Evolutionary conservation across 2,888 invertebrate genomes (phyloP), one percentile per base, ranked within the genome.

Genomic region (Chrysolina haemoptera): DNA sequence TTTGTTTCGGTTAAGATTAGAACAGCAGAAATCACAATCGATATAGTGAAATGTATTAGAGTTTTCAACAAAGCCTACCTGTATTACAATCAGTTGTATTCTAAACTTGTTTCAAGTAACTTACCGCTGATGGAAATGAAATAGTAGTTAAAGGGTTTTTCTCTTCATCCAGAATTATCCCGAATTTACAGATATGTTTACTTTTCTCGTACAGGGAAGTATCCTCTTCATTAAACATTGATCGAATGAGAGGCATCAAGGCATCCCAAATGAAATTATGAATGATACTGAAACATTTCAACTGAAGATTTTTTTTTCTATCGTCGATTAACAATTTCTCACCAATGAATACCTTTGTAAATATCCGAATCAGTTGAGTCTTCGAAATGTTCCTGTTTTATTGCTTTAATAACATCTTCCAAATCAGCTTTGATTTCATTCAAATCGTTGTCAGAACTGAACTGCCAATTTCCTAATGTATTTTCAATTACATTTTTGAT

Each of bases 51-150:
- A n/a, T n/a, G n/a, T n/a, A n/a, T n/a, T n/a, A n/a, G n/a, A n/a
- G n/a, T n/a, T n/a, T n/a, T n/a, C n/a, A n/a, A n/a, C n/a, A n/a
- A n/a, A n/a, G n/a, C n/a, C n/a, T n/a, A n/a, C n/a, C n/a, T 27
- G 8, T 35, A 35, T 35, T 8, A 35, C 8, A 35, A 35, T 35
- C 8, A 35, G 8, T 3, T 35, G 8, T 35, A 8, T 35, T 35
- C 35, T 35, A 8, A 35, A 8, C 35, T 35, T 35, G 35, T 35
- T 35, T 35, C 0, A 35, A 35, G 35, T 35, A 35, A 77, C 81
- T 83, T 83, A 87, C 88, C 14, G 89, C 88, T n/a, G 88, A 87
- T n/a, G 87, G 86, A 72, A 88, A 78, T 14, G 87, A 86, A 48
- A 89, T 84, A 14, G 86, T 85, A 75, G 86, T 85, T 63, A 88